phyloP scores from a whole-genome alignment of 1,140 invertebrate genomes.

The Tetragnatha versicolor region DNA sequence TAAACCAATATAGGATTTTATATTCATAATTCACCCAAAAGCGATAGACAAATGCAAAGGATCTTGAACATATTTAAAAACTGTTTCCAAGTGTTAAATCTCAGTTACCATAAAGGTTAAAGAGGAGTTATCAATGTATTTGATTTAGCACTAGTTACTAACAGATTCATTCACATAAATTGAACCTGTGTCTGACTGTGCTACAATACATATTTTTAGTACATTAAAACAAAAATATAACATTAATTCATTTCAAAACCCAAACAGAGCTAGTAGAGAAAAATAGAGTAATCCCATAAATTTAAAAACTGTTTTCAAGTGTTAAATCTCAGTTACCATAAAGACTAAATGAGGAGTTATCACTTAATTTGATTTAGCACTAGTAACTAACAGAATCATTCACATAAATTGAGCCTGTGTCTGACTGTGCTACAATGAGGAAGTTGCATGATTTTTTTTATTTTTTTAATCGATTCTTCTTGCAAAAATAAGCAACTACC shows the following conservation, averaged over 20 bases:
- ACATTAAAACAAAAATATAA: too few relatives aligned
- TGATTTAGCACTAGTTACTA: not conserved
- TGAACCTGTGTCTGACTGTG: not conserved
- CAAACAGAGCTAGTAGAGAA: too few relatives aligned
- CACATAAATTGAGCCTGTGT: not conserved
- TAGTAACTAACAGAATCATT: not conserved
- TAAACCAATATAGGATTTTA: too few relatives aligned
- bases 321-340: conserved; percentile 18
- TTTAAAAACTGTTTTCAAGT: not conserved
- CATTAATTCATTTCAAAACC: too few relatives aligned
- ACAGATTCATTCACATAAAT: not conserved
- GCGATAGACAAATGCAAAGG: not conserved
- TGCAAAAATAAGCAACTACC: too few relatives aligned
- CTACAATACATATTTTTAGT: not conserved
- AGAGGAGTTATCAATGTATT: conserved; percentile 16
- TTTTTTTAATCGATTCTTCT: too few relatives aligned
- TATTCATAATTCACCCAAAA: not conserved
- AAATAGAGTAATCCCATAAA: not conserved
- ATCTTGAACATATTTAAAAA: not conserved
- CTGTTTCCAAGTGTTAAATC: conserved; percentile 14
- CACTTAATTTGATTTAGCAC: not conserved
- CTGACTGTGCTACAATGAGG: not conserved
- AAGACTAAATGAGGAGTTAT: conserved; percentile 18
- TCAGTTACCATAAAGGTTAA: not conserved
- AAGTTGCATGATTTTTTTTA: too few relatives aligned